Base-by-base conservation (phyloP, 2,113 vertebrate species). In the Pygoscelis adeliae region DNA sequence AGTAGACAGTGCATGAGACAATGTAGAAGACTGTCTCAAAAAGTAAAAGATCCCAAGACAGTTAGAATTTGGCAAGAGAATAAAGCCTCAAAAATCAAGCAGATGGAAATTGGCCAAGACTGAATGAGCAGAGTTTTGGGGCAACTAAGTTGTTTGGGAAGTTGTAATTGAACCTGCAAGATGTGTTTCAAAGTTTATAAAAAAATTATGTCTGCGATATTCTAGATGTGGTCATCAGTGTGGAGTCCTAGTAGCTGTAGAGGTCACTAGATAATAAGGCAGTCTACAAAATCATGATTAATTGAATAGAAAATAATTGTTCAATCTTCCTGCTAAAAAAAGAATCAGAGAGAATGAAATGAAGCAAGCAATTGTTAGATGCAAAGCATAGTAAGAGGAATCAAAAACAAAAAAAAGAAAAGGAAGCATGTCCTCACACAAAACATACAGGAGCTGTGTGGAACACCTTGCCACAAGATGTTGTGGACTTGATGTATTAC, bases 1-100 rank as follows among this genome's bases (percentile, higher is more conserved):
- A 40, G 74, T 36, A 97, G 83, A 93, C 94, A 92, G 32, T 40
- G 12, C 21, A 67, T 53, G 80, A 97, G 88, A 95, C 83, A 82
- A 38, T 66, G 32, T 27, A 76, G 58, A 96, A 95, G 83, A 73
- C 87, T 58, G 80, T 95, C 95, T 97, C 85, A 84, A 78, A 97
- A 90, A 66, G 23, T 62, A 62, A 93, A 89, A 78, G 55, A 62
- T 94, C 88, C 85, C 93, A 96, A 90, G 94, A 61, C 47, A 94
- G 67, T 63, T 74, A 52, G 18, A 87, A 92, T 72, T 89, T 97
- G 96, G 89, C 94, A 95, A 87, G 49, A 91, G 34, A 72, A 55
- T 65, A 89, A 95, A 76, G 47, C 15, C 5, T 87, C n/a, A 84
- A 91, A 95, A 96, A 62, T 85, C 52, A 89, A 92, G 44, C 29